Evolutionary conservation across 2,113 vertebrate species (phyloP).

Genomic region (Silurus glanis): DNA sequence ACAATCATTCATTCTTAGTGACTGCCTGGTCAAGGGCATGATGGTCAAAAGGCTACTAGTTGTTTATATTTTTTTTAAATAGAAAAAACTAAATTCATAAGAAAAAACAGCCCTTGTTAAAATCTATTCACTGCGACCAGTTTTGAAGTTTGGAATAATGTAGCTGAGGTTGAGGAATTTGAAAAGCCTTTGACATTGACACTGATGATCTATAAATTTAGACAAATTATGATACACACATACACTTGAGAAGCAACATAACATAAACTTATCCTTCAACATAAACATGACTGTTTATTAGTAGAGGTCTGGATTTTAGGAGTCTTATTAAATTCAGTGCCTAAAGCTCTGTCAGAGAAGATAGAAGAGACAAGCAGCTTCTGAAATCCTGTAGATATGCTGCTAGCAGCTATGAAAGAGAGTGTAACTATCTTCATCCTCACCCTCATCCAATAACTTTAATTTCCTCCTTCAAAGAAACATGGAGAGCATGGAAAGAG

Average conservation of each 20-base stretch:
- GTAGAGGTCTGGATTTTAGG: neutral
- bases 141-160: neutral
- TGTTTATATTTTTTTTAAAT: neutral
- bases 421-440: neutral
- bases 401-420: neutral
- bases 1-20: neutral
- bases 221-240: no score
- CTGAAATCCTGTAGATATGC: neutral
- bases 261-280: neutral
- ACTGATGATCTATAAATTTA: neutral
- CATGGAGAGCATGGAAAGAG: conserved; percentile 15
- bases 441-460: conserved; percentile 9
- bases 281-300: neutral
- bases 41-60: neutral
- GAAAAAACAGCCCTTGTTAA: neutral
- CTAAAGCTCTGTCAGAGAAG: neutral
- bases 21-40: neutral
- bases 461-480: neutral
- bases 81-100: neutral
- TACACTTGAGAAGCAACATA: neutral
- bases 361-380: conserved; percentile 7
- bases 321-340: neutral
- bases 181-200: neutral
- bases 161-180: neutral
- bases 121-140: neutral